These are phyloP conservation scores for Excalfactoria chinensis DNA, from an alignment of 2,113 vertebrate genomes.

Conservation along the genomic window DNA sequence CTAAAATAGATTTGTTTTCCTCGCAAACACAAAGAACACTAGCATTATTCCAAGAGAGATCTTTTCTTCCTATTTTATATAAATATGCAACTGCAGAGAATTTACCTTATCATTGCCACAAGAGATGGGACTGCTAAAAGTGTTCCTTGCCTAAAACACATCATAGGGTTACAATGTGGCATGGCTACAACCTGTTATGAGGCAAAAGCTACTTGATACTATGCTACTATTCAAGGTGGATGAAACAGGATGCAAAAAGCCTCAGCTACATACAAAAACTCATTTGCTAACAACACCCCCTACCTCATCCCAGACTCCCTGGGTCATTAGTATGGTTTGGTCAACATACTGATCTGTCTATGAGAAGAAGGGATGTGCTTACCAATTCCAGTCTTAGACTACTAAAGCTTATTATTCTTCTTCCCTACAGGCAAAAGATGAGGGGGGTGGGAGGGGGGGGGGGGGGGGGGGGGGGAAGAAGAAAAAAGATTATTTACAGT, in stretches of 20 bases:
- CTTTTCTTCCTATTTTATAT: background rate
- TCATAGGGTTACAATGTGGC: background rate
- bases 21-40: background rate
- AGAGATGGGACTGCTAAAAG: background rate
- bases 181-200: background rate
- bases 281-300: rapidly evolving
- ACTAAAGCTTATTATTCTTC: background rate
- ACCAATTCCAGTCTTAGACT: background rate
- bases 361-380: background rate
- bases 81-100: background rate
- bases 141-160: background rate
- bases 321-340: background rate
- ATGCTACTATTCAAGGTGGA: background rate
- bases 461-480: rapidly evolving
- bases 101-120: background rate
- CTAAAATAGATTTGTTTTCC: background rate
- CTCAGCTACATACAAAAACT: background rate
- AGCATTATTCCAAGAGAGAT: background rate
- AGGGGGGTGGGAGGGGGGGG: rapidly evolving
- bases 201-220: background rate
- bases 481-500: background rate
- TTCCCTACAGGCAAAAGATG: background rate
- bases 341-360: background rate
- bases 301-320: background rate
- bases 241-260: background rate